Evolutionary conservation across 64 coral and sea anemone species (phyloP), one percentile per base, ranked within the genome.

Genomic region (Anthopleura sola): DNA sequence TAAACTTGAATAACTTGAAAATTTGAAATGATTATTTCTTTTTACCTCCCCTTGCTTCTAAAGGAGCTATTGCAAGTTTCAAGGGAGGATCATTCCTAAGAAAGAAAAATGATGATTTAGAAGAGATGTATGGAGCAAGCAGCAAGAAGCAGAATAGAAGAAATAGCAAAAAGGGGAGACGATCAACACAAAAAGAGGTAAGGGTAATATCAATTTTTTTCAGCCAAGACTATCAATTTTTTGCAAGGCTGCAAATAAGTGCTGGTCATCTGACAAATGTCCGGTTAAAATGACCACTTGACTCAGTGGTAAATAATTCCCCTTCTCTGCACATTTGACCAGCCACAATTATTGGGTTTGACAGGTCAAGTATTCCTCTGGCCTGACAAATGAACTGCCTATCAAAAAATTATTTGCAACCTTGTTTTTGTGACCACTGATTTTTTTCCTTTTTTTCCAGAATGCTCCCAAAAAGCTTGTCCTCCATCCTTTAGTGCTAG

Each of bases 381-480:
- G n/a, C 46, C 11, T 48, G 3, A 48, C 46, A 48, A 11, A 5
- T 5, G 11, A n/a, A n/a, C n/a, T n/a, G n/a, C n/a, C n/a, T n/a
- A n/a, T n/a, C n/a, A n/a, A n/a, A n/a, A n/a, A n/a, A n/a, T n/a
- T n/a, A n/a, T n/a, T n/a, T n/a, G n/a, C n/a, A n/a, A n/a, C n/a
- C 40, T 53, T 12, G 14, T 77, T 17, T 34, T 37, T 37, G 10
- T 77, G 29, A 77, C 75, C 20, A 24, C 37, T 77, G 75, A 18
- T 37, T 24, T 77, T 16, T 18, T 77, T 34, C 37, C 6, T 20
- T 12, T 37, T 77, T 26, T 26, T n/a, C 24, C 33, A 77, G 75
- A 77, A 77, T 77, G 29, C 5, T 77, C 80, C 80, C 23, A 83
- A 83, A 34, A 83, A 83, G 80, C 80, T 83, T 29, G 80, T 83